Evolutionary conservation across 2,113 vertebrate species (phyloP), one percentile per base, ranked within the genome.

Genomic region (Bufo gargarizans): DNA sequence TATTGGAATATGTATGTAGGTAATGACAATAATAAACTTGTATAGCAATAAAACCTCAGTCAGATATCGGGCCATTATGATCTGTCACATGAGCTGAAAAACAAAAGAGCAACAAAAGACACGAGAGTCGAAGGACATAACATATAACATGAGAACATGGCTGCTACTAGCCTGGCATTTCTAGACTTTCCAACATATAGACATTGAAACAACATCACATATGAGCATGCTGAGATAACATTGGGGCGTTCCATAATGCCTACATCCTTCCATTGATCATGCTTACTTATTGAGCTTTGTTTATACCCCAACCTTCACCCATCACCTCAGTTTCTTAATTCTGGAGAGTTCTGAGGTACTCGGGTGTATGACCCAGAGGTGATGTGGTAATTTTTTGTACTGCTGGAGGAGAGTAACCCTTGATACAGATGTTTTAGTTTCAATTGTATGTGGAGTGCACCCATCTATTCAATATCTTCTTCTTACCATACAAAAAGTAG

Each of bases 121-220:
- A 86, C 67, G 69, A 77, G 47, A 56, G 74, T 86, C 55, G 71
- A 78, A 65, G 59, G 72, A 78, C 74, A 49, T 53, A 79, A 86
- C 85, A 86, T 50, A 86, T 22, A 86, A 77, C 72, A 86, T 86
- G 47, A 78, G 50, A 77, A 86, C n/a, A 86, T 86, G 69, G 67
- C 20, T 65, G 47, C 17, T 17, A 20, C 80, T 82, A 47, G 59
- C 16, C 50, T 84, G 65, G 55, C 83, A 85, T 76, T 74, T 85
- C 22, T 74, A 43, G 20, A 72, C 22, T 74, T 85, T 72, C 43
- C 33, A 6, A 85, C 83, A 85, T 74, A 72, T 13, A 59, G 56
- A 85, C 83, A 85, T 58, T 85, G 67, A 85, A 85, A 85, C 50
- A 85, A 59, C 20, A 85, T 55, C 50, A 74, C 69, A 56, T 74